phyloP scores from a whole-genome alignment of 2,888 invertebrate species.

The Seira sanloemensis region DNA sequence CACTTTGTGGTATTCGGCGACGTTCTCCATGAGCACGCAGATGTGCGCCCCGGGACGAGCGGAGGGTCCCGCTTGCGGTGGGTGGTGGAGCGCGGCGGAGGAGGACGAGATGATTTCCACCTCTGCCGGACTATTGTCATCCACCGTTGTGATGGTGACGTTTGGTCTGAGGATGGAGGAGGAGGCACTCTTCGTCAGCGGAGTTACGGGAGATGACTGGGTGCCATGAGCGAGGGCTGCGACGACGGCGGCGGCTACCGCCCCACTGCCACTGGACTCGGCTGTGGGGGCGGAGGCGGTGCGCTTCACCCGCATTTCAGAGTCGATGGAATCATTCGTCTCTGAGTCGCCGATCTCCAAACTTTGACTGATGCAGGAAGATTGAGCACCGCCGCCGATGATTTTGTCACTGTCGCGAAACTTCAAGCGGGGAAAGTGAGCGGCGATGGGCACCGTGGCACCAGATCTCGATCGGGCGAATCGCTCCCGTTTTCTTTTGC shows the following conservation, averaged over 20 bases:
- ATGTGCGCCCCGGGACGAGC: conserved; percentile 65
- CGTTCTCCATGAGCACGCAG: conserved; percentile 70
- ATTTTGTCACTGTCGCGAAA: conserved; percentile 70
- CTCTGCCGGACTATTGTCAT: conserved; percentile 50
- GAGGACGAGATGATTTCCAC: conserved; percentile 51
- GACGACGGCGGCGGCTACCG: neutral
- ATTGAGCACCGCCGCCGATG: conserved; percentile 29
- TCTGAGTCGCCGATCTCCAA: conserved; percentile 70
- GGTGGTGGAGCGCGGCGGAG: conserved; percentile 44
- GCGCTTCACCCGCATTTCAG: conserved; percentile 69
- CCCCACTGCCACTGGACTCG: conserved; percentile 51
- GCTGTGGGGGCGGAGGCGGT: conserved; percentile 70
- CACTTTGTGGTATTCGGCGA: conserved; percentile 61
- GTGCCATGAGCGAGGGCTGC: conserved; percentile 31
- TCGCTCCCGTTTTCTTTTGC: conserved; percentile 71
- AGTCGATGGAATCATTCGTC: conserved; percentile 67
- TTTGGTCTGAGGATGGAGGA: conserved; percentile 31
- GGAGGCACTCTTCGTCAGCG: conserved; percentile 6
- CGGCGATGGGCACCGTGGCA: conserved; percentile 64
- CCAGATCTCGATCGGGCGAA: conserved; percentile 71
- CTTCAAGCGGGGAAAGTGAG: conserved; percentile 67
- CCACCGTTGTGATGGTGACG: conserved; percentile 41
- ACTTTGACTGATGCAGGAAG: conserved; percentile 69
- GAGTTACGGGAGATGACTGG: conserved; percentile 44
- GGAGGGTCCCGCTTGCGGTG: conserved; percentile 44